Evolutionary conservation across 2,113 vertebrate genomes (phyloP), one percentile per base, ranked within the genome.

Genomic region (Dicerorhinus sumatrensis): DNA sequence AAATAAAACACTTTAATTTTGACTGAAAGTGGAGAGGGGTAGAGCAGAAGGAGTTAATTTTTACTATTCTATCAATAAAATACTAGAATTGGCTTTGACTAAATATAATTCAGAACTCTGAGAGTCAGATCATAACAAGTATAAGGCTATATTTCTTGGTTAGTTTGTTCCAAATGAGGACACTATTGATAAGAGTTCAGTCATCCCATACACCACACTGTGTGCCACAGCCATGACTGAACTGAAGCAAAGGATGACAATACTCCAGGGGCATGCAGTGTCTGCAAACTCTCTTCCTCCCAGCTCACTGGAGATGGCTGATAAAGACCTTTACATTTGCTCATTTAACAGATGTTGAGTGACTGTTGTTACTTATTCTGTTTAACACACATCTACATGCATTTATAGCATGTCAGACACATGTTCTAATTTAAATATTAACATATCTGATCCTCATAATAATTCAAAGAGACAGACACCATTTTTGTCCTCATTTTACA

Each of bases 41-140:
- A 67, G 25, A 85, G 46, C 42, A 65, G n/a, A 90, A 73, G 42
- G 5, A n/a, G 29, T 63, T 86, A 70, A 20, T 63, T 82, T 51
- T 39, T 69, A 69, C 48, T 84, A 25, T 33, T 69, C 20, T 63
- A 72, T 11, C 29, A 92, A 33, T 81, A 89, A 91, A 63, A 79
- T 36, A 39, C 17, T n/a, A 70, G 20, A 65, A 65, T 25, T 89
- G 62, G 51, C 46, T 94, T 89, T 91, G 51, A 75, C 42, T 77
- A 84, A 81, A 79, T 70, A 58, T 54, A 95, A 86, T 56, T 87
- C 92, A 94, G 62, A 90, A 88, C 65, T 31, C 4, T 29, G 21
- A 73, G n/a, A 80, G 58, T 94, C 63, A 84, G 54, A 84, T 29
- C 51, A 21, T 58, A 72, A 25, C 27, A 80, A 79, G 33, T 58